A percentile compares a stretch with the other conserved stretches of the same genome.
phyloP scores from a whole-genome alignment of 2,888 invertebrate genomes.

The Ecliptopera silaceata region DNA sequence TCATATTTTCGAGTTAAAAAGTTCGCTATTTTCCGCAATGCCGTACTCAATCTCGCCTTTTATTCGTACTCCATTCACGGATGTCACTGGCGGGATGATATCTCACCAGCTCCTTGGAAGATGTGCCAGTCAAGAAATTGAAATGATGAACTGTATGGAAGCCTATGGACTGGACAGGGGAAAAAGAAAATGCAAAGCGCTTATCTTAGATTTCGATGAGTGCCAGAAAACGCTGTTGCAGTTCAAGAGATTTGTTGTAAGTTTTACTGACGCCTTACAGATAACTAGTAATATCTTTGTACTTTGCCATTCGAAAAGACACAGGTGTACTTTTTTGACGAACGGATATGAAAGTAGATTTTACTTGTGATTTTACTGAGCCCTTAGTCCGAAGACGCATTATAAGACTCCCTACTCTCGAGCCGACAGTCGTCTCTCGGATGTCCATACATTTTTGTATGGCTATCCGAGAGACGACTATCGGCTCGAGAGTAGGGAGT shows the following conservation, averaged over 20 bases:
- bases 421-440: too few relatives aligned
- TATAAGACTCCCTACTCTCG: too few relatives aligned
- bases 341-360: too few relatives aligned
- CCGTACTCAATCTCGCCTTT: constrained; percentile 76
- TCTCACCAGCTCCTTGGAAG: constrained; percentile 84
- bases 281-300: not conserved
- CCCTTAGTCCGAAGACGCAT: too few relatives aligned
- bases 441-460: too few relatives aligned
- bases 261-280: not conserved
- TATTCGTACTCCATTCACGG: constrained; percentile 86
- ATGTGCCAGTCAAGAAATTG: constrained; percentile 87
- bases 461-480: too few relatives aligned
- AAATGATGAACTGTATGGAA: constrained; percentile 88
- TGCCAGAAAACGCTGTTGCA: constrained; percentile 85
- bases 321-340: too few relatives aligned
- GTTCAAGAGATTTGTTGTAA: constrained; percentile 77
- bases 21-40: constrained; percentile 29
- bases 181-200: constrained; percentile 79
- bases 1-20: too few relatives aligned
- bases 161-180: constrained; percentile 88
- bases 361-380: too few relatives aligned
- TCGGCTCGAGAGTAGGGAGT: too few relatives aligned
- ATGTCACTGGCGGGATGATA: constrained; percentile 84
- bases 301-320: constrained; percentile 8
- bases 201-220: constrained; percentile 86